Evolutionary conservation across 2,888 invertebrate species (phyloP).

Genomic region (Scaptodrosophila latifasciaeformis): DNA sequence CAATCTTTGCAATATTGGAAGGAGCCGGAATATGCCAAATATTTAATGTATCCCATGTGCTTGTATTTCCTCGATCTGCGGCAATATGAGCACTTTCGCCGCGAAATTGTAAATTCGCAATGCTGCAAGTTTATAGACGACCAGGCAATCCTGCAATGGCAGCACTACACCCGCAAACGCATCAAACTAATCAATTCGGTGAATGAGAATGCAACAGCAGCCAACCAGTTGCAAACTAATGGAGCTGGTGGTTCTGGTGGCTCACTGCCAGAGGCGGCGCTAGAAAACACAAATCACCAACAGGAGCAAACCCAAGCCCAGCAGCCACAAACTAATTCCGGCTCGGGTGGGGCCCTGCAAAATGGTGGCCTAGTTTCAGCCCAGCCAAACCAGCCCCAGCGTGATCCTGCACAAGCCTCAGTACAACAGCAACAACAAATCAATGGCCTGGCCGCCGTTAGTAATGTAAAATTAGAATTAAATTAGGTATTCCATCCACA

Average conservation of each 20-base stretch:
- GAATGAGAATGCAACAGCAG: slow-evolving; percentile 58
- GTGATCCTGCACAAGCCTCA: slow-evolving; percentile 29
- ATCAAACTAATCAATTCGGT: slow-evolving; percentile 81
- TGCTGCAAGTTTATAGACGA: slow-evolving; percentile 99
- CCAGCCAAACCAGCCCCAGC: slow-evolving; percentile 33
- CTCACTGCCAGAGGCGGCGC: slow-evolving; percentile 25
- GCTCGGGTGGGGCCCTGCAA: slow-evolving; percentile 33
- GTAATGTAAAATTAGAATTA: slow-evolving; percentile 43
- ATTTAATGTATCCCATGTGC: slow-evolving; percentile 98
- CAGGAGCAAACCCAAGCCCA: slow-evolving; percentile 32
- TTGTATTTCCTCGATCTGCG: slow-evolving; percentile 95
- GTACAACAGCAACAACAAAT: slow-evolving; percentile 52
- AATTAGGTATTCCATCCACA: slow-evolving; percentile 31
- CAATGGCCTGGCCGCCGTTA: slow-evolving; percentile 57
- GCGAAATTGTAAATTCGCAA: slow-evolving; percentile 95
- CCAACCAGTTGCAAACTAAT: neutral
- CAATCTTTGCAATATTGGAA: slow-evolving; percentile 96
- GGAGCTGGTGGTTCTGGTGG: neutral
- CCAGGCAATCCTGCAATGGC: slow-evolving; percentile 98
- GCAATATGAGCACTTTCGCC: slow-evolving; percentile 97
- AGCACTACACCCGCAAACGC: slow-evolving; percentile 95
- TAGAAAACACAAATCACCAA: slow-evolving; percentile 29
- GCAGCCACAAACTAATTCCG: slow-evolving; percentile 21
- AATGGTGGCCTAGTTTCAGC: slow-evolving; percentile 41
- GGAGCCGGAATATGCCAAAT: slow-evolving; percentile 97